Evolutionary conservation across 1,140 invertebrate species (phyloP).

Genomic region (Parasteatoda tepidariorum): DNA sequence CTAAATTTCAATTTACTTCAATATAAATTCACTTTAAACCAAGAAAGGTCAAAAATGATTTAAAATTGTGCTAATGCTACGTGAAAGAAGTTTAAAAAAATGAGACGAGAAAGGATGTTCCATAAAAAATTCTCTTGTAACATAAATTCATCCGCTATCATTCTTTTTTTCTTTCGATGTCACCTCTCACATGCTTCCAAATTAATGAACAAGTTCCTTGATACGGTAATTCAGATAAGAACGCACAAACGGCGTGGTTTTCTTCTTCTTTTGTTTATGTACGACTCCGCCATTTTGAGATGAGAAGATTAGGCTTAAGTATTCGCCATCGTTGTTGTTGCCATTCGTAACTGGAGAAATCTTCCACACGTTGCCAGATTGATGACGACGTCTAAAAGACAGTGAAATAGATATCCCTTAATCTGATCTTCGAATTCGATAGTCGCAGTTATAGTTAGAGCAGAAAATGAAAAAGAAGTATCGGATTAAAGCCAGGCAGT

Average conservation of each 20-base stretch:
- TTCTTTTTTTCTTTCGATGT: background rate
- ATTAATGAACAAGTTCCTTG: slow-evolving; percentile 12
- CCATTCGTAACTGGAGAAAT: slow-evolving; percentile 5
- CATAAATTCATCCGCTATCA: background rate
- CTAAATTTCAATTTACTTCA: background rate
- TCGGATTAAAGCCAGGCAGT: background rate
- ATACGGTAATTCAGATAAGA: background rate
- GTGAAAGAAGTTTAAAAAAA: background rate
- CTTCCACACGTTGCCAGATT: slow-evolving; percentile 8
- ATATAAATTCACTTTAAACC: background rate
- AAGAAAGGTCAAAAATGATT: too few species aligned
- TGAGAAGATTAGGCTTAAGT: background rate
- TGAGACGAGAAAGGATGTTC: background rate
- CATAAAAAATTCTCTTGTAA: background rate
- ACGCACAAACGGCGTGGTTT: background rate
- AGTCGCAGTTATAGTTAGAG: background rate
- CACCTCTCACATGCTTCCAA: background rate
- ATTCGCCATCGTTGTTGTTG: background rate
- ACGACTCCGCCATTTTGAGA: background rate
- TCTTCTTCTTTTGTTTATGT: background rate
- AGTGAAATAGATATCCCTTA: slow-evolving; percentile 24
- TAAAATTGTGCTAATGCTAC: background rate
- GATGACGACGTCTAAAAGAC: slow-evolving; percentile 5
- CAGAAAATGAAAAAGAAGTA: background rate
- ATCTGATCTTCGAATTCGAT: slow-evolving; percentile 33